Percentiles rank a stretch among this genome's conserved stretches.
phyloP scores from a whole-genome alignment of 2,888 invertebrate genomes.

The Ecdyonurus torrentis region DNA sequence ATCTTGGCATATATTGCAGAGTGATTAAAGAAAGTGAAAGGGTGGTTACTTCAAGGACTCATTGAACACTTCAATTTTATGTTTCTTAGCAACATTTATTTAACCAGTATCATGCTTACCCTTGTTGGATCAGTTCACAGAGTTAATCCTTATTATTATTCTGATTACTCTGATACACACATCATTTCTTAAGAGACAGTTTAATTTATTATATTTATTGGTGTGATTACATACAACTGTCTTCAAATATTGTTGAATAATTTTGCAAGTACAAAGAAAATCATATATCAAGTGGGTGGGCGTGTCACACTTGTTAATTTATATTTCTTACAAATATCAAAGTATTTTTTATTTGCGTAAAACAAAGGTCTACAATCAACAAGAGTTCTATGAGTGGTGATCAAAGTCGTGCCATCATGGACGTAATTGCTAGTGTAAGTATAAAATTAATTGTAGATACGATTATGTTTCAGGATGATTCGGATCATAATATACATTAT shows the following conservation, averaged over 20 bases:
- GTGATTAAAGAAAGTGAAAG: background rate
- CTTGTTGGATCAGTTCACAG: conserved; percentile 20
- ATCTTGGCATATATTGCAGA: too few relatives aligned
- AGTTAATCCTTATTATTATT: conserved; percentile 47
- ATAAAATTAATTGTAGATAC: too few relatives aligned
- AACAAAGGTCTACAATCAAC: too few relatives aligned
- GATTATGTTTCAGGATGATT: too few relatives aligned
- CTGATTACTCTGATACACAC: conserved; percentile 46
- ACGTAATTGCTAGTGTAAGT: conserved; percentile 42
- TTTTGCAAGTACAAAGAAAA: conserved; percentile 1
- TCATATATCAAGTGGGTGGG: conserved; percentile 7
- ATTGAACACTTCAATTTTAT: background rate
- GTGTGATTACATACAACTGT: background rate
- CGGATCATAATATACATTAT: too few relatives aligned
- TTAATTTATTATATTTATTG: conserved; percentile 2
- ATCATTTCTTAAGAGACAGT: conserved; percentile 3
- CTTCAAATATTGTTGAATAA: background rate
- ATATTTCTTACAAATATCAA: background rate
- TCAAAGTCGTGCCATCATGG: conserved; percentile 25
- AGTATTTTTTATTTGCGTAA: too few relatives aligned
- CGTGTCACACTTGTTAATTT: conserved; percentile 3
- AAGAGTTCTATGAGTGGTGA: background rate
- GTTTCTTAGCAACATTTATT: background rate
- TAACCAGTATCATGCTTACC: background rate
- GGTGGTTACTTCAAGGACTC: background rate